A percentile compares a stretch with the other conserved stretches of the same genome.
phyloP scores from a whole-genome alignment of 2,113 vertebrate genomes.

The Lophura nycthemera region DNA sequence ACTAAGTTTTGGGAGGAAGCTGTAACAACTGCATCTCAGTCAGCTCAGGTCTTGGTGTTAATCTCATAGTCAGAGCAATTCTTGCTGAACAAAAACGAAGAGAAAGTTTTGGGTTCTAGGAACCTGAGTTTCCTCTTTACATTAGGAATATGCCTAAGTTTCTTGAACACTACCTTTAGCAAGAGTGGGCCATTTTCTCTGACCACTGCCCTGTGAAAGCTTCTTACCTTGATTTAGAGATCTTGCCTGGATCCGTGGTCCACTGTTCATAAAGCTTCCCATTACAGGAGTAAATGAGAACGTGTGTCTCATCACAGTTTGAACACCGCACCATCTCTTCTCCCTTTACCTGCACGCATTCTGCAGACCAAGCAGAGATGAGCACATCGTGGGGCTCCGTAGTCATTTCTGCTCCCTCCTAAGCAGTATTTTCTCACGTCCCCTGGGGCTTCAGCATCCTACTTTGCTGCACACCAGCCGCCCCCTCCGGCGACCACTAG shows the following conservation, averaged over 20 bases:
- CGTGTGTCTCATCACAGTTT: slow-evolving; percentile 5
- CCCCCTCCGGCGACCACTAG: background rate
- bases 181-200: background rate
- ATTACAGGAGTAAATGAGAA: background rate
- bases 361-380: background rate
- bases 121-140: background rate
- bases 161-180: background rate
- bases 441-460: background rate
- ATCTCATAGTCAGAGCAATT: background rate
- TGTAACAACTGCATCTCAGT: background rate
- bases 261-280: slow-evolving; percentile 27
- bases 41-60: background rate
- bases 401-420: background rate
- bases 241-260: background rate
- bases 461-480: background rate
- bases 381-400: accelerated
- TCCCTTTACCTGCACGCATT: accelerated
- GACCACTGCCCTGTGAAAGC: background rate
- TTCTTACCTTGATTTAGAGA: background rate
- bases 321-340: background rate
- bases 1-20: background rate
- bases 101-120: background rate
- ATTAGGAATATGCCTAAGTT: background rate
- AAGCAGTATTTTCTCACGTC: background rate
- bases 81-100: background rate